These are phyloP conservation scores for Xiphophorus birchmanni DNA, from an alignment of 2,797 vertebrate species.

Conservation along the genomic window DNA sequence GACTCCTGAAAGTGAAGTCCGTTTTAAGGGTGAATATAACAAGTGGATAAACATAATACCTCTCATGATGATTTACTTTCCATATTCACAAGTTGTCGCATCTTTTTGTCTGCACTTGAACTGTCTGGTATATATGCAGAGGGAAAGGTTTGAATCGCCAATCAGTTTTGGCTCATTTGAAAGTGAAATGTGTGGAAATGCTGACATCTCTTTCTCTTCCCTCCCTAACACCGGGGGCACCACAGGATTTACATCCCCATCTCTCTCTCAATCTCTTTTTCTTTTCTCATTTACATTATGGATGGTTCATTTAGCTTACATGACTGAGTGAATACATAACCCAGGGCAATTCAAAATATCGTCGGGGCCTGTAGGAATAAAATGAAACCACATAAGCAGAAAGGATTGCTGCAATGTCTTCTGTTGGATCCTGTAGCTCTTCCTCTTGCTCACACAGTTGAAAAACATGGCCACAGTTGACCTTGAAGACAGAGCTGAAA, in stretches of 20 bases:
- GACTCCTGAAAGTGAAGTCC: slow-evolving; percentile 57
- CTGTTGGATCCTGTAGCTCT: slow-evolving; percentile 46
- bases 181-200: slow-evolving; percentile 74
- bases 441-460: slow-evolving; percentile 8
- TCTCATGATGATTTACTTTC: slow-evolving; percentile 37
- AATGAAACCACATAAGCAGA: slow-evolving; percentile 63
- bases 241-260: slow-evolving; percentile 65
- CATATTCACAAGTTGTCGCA: slow-evolving; percentile 42
- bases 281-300: slow-evolving; percentile 79
- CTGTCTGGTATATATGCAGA: slow-evolving; percentile 39
- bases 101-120: slow-evolving; percentile 54
- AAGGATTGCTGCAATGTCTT: slow-evolving; percentile 65
- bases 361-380: slow-evolving; percentile 57
- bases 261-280: slow-evolving; percentile 65
- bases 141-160: slow-evolving; percentile 48
- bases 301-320: slow-evolving; percentile 82
- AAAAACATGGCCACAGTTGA: slow-evolving; percentile 6
- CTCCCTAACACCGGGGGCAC: slow-evolving; percentile 65
- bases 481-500: slow-evolving; percentile 21
- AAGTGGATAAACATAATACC: slow-evolving; percentile 26
- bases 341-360: slow-evolving; percentile 71
- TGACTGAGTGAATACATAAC: slow-evolving; percentile 78
- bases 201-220: slow-evolving; percentile 70
- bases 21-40: slow-evolving; percentile 34
- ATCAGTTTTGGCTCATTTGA: slow-evolving; percentile 68